A percentile compares a stretch with the other conserved stretches of the same genome.
phyloP scores from a whole-genome alignment of 2,888 invertebrate species.

The Ormyrus pomaceus region DNA sequence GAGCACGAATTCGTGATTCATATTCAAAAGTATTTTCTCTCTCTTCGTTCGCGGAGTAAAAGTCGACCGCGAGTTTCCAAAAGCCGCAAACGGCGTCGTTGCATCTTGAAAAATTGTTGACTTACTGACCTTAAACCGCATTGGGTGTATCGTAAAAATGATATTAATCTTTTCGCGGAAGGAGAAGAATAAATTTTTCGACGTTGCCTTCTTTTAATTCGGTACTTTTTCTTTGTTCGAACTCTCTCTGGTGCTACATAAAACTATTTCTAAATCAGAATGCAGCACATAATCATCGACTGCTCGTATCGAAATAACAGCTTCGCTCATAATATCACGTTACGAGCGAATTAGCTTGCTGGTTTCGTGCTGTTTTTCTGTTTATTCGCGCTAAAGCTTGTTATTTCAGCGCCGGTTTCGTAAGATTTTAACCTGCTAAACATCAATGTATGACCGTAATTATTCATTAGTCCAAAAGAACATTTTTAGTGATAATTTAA shows the following conservation, averaged over 20 bases:
- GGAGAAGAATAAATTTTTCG: not conserved
- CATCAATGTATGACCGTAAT: too few species aligned
- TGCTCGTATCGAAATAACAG: not conserved
- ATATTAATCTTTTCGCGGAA: conserved; percentile 17
- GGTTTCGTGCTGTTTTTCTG: not conserved
- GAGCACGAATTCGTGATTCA: not conserved
- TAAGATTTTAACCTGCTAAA: too few species aligned
- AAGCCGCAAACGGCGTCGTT: not conserved
- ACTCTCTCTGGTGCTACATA: too few species aligned
- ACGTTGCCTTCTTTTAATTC: too few species aligned
- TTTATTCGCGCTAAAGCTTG: too few species aligned
- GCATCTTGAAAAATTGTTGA: conserved; percentile 31
- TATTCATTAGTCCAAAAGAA: too few species aligned
- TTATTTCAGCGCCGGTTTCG: too few species aligned
- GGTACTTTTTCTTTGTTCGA: too few species aligned
- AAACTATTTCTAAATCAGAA: too few species aligned
- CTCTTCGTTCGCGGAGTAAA: conserved; percentile 15
- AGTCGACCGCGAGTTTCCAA: conserved; percentile 22
- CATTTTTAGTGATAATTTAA: too few species aligned
- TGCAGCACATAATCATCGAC: not conserved
- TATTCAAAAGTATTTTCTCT: conserved; percentile 25
- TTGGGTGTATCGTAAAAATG: conserved; percentile 12
- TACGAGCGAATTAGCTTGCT: not conserved
- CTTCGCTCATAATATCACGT: conserved; percentile 5
- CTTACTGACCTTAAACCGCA: conserved; percentile 39